Base-by-base conservation (phyloP, 2,797 vertebrate species). In the Acipenser oxyrinchus region DNA sequence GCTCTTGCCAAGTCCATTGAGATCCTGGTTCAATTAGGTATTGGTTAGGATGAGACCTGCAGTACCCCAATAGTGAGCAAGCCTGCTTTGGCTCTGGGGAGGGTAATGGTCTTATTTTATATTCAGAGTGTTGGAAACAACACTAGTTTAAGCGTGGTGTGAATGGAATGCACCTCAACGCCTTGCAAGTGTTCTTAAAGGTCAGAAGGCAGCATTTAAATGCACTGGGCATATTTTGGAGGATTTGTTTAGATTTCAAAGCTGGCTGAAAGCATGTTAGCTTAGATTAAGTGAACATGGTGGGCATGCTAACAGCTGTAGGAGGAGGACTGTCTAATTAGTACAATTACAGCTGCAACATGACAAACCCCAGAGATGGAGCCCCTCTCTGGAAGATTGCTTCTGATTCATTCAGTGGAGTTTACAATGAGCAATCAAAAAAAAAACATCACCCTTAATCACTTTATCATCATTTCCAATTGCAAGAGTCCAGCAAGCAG, bases 291-390 rank as follows among this genome's bases (percentile, higher is more conserved):
- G 6, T 48, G 10, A 67, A 67, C 9, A 60, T 61, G 66, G 57
- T 67, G 57, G 48, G 48, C 52, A 67, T 61, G 58, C 58, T 60
- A 23, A 51, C 10, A 48, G 18, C 64, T 55, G 51, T 11, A 66
- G 65, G 65, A 66, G 65, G 65, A 66, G 48, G 52, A 58, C 65
- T 66, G 51, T 53, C 53, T 66, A 58, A 66, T 66, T 61, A 62
- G 66, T n/a, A 51, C 66, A 67, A 67, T 67, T 67, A 67, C 57
- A 67, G 59, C 57, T 60, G 58, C 59, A 51, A 67, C 60, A 62
- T 67, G 66, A 18, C 66, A 23, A 55, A 37, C n/a, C 9, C 49
- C 48, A 66, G 12, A 10, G 55, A 60, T 48, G 7, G 12, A 60
- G 7, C 6, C 10, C 12, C 6, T 67, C 49, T 50, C 12, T 18